Conservation (phyloP, 1,140 invertebrate genomes). For the Coelopa frigida region DNA sequence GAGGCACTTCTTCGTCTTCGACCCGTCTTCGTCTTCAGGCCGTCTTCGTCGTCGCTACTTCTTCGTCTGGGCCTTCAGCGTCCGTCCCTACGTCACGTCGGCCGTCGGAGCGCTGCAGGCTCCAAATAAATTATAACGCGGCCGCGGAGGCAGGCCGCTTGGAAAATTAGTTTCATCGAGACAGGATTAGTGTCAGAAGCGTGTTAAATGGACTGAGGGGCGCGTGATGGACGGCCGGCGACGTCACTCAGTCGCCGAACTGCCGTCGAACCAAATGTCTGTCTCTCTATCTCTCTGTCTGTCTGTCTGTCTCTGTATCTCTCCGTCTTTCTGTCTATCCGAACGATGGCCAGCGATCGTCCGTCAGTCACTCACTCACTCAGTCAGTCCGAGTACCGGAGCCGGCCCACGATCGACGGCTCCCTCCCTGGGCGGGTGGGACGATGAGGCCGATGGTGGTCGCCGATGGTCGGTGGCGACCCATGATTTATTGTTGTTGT, state of each 20-base stretch:
- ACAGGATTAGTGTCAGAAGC: constrained; percentile 45
- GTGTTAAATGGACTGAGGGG: constrained; percentile 46
- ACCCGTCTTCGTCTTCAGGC: neutral
- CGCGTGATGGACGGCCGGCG: constrained; percentile 34
- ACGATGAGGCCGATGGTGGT: no score
- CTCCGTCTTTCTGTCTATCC: neutral
- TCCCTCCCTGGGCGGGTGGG: no score
- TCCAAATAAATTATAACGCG: no score
- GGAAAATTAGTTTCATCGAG: constrained; percentile 46
- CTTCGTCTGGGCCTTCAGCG: neutral
- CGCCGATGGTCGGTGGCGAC: no score
- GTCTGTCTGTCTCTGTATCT: neutral
- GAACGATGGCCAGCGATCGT: neutral
- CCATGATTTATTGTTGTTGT: no score
- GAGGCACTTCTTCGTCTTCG: no score
- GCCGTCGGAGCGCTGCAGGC: no score
- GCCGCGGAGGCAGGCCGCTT: constrained; percentile 24
- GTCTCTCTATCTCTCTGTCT: neutral
- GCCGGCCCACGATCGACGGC: no score
- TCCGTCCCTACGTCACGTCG: no score
- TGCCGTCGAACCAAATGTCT: constrained; percentile 6
- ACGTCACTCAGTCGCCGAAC: constrained; percentile 6
- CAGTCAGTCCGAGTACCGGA: no score
- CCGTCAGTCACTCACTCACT: constrained; percentile 1
- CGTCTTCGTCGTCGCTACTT: neutral